Conservation (phyloP, 2,113 vertebrate genomes). For the Syrmaticus mikado region DNA sequence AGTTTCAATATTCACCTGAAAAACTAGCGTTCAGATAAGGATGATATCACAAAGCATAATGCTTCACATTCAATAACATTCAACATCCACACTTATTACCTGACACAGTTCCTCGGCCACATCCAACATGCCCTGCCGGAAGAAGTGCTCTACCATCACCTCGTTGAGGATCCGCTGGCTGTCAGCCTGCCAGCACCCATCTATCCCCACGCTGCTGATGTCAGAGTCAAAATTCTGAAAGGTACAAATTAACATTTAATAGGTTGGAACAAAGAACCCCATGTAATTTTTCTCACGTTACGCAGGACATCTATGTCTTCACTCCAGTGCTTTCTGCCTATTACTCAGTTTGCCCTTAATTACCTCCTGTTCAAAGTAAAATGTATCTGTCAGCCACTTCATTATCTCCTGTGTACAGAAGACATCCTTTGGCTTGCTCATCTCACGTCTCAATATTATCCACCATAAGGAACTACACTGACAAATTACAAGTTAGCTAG, state of each 20-base stretch:
- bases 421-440: background rate
- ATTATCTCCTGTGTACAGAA: background rate
- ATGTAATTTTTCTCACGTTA: background rate
- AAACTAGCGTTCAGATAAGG: background rate
- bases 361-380: background rate
- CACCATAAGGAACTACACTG: background rate
- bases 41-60: background rate
- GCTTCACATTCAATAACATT: background rate
- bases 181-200: constrained; percentile 87
- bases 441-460: background rate
- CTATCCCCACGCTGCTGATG: constrained; percentile 87
- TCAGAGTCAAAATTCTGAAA: constrained; percentile 87
- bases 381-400: background rate
- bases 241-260: background rate
- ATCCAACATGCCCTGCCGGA: constrained; percentile 87
- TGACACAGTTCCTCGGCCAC: constrained; percentile 88
- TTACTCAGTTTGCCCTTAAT: background rate
- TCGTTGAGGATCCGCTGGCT: constrained; percentile 86
- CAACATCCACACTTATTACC: constrained; percentile 63
- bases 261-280: background rate
- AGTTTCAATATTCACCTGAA: background rate
- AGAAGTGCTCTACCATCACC: constrained; percentile 90
- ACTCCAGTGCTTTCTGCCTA: background rate
- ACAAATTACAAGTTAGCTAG: background rate
- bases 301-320: background rate